Percentiles rank a stretch among this genome's conserved stretches.
Conservation (phyloP, 2,113 vertebrate species). For the Athene cunicularia region DNA sequence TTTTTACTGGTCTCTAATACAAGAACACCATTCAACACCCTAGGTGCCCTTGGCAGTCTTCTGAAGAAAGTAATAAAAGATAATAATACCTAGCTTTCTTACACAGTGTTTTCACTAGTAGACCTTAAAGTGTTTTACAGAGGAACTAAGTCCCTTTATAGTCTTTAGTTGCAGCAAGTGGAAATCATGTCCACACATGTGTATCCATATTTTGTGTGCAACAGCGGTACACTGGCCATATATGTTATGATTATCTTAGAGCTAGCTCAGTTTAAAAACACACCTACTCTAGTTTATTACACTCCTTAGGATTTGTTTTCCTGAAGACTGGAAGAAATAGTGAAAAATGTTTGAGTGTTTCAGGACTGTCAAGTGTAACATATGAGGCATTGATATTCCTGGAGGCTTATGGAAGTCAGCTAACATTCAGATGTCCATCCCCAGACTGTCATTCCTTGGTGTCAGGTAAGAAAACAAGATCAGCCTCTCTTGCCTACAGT, state of each 20-base stretch:
- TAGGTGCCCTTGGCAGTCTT: not conserved
- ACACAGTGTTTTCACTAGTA: not conserved
- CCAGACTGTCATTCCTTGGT: not conserved
- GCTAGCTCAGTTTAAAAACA: not conserved
- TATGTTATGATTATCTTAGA: not conserved
- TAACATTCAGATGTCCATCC: not conserved
- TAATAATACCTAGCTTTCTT: not conserved
- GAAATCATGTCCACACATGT: not conserved
- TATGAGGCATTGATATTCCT: not conserved
- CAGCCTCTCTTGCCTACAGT: not conserved
- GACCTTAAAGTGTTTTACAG: not conserved
- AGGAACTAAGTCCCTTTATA: not conserved
- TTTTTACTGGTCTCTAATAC: not conserved
- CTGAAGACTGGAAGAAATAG: not conserved
- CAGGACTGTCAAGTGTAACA: not conserved
- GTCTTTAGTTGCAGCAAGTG: not conserved
- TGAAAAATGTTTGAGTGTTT: not conserved
- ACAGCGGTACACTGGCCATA: not conserved
- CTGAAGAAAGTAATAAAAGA: not conserved
- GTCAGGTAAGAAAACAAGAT: not conserved
- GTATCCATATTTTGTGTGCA: not conserved
- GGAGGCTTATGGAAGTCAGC: not conserved
- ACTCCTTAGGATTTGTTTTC: not conserved
- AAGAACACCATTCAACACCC: not conserved
- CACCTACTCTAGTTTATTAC: not conserved